These are phyloP conservation scores for Acanthococcus lagerstroemiae DNA, from an alignment of 2,888 invertebrate species.

Conservation along the genomic window DNA sequence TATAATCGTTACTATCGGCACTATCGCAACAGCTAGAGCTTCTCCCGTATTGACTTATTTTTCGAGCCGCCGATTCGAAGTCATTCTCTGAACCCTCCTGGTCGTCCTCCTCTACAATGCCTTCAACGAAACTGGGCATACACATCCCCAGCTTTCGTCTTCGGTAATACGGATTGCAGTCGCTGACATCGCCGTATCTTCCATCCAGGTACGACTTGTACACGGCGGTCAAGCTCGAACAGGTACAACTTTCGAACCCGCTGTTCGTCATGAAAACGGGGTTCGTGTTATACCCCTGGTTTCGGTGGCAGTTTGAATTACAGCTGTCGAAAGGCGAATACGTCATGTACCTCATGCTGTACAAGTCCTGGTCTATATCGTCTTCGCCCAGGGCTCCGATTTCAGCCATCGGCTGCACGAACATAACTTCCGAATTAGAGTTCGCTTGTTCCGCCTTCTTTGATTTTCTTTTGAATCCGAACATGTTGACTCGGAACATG, in stretches of 20 bases:
- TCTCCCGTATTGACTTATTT: not conserved
- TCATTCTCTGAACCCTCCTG: not conserved
- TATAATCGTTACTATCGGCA: not conserved
- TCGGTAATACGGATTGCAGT: not conserved
- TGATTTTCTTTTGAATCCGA: not conserved
- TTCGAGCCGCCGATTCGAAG: not conserved
- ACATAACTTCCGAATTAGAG: not conserved
- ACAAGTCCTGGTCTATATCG: not conserved
- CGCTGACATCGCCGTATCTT: not conserved
- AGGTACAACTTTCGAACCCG: constrained; percentile 8
- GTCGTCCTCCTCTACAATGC: not conserved
- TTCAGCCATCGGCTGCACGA: not conserved
- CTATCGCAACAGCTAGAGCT: constrained; percentile 8
- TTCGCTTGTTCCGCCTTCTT: not conserved
- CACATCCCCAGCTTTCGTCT: not conserved
- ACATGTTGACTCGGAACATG: no score
- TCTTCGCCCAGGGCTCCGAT: not conserved
- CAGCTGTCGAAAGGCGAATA: not conserved
- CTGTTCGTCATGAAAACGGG: constrained; percentile 9
- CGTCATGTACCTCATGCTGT: not conserved
- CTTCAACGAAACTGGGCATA: not conserved
- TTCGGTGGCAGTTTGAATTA: not conserved
- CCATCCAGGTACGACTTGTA: no score
- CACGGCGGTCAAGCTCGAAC: not conserved
- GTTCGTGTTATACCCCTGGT: not conserved